A percentile compares a stretch with the other conserved stretches of the same genome.
These are phyloP conservation scores for Tolmerus cingulatus DNA, from an alignment of 2,888 invertebrate genomes.

Conservation along the genomic window DNA sequence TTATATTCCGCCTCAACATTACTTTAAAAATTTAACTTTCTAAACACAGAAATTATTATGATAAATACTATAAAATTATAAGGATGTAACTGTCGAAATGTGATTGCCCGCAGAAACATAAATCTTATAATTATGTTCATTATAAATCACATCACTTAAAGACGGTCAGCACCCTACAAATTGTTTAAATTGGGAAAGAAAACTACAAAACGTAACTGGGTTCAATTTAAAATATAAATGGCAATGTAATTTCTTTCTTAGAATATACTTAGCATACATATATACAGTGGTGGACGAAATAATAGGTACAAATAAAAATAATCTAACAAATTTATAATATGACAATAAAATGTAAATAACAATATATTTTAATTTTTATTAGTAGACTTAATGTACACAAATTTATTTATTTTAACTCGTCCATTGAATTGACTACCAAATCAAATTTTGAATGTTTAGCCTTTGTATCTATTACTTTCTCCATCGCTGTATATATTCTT, in stretches of 20 bases:
- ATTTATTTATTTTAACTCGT: no score
- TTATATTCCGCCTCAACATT: background rate
- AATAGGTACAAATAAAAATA: no score
- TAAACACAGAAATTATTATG: background rate
- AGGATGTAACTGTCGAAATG: background rate
- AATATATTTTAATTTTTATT: no score
- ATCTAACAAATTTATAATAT: no score
- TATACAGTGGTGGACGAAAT: no score
- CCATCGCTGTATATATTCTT: no score
- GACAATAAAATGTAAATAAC: no score
- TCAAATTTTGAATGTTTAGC: no score
- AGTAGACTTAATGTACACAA: no score
- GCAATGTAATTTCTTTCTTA: background rate
- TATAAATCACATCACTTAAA: background rate
- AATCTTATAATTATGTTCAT: background rate
- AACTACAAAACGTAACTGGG: background rate
- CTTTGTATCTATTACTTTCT: no score
- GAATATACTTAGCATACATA: background rate
- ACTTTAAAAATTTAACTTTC: background rate
- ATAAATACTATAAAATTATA: background rate
- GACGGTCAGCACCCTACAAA: background rate
- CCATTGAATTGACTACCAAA: no score
- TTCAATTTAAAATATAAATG: background rate
- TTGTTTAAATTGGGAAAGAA: background rate
- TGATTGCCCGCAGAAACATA: background rate